Percentiles rank a stretch among this genome's conserved stretches.
phyloP scores from a whole-genome alignment of 2,797 vertebrate species.

The Cyprinella venusta region DNA sequence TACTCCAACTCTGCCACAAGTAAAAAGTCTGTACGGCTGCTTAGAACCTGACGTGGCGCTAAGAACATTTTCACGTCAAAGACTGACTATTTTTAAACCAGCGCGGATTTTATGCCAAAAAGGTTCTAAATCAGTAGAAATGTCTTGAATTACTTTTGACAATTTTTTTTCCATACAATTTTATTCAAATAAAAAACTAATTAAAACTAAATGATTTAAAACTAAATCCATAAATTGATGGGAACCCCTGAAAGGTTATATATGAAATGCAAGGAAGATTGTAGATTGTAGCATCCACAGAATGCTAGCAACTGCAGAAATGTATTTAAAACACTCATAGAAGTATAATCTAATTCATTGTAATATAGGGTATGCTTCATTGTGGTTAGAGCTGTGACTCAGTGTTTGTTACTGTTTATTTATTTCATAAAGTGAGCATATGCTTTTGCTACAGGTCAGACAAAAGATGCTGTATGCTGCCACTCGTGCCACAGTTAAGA shows the following conservation, averaged over 20 bases:
- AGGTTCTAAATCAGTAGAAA: neutral
- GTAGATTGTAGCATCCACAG: neutral
- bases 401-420: neutral
- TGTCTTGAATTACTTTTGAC: neutral
- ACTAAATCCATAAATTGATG: neutral
- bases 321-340: neutral
- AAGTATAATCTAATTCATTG: neutral
- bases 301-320: neutral
- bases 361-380: neutral
- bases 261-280: neutral
- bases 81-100: neutral
- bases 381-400: neutral
- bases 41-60: neutral
- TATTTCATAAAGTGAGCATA: neutral
- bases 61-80: neutral
- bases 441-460: constrained; percentile 82
- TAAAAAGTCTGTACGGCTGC: neutral
- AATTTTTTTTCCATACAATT: neutral
- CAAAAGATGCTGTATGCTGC: constrained; percentile 98
- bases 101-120: neutral
- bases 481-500: constrained; percentile 96
- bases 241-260: neutral
- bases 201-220: neutral
- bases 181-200: neutral
- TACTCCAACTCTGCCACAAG: neutral